These are phyloP conservation scores for Sinelater perroti DNA, from an alignment of 2,888 invertebrate genomes.

Conservation along the genomic window DNA sequence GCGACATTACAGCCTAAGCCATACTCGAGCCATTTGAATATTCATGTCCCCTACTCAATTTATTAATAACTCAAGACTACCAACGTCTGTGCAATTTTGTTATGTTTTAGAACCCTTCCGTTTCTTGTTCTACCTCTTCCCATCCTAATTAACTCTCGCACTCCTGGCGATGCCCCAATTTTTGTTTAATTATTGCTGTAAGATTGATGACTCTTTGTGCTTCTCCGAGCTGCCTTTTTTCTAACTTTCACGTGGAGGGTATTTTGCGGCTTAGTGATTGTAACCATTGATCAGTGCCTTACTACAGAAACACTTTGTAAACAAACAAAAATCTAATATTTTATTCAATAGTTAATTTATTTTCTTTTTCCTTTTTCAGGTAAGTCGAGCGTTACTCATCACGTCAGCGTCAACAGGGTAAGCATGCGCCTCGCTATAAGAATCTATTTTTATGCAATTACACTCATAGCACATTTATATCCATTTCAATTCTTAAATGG, in stretches of 20 bases:
- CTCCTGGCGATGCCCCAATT: not conserved
- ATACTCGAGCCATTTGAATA: no score
- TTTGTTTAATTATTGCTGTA: slow-evolving; percentile 6
- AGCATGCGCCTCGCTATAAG: no score
- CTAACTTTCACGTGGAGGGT: not conserved
- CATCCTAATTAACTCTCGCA: slow-evolving; percentile 7
- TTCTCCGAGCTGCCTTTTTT: not conserved
- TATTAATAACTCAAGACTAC: no score
- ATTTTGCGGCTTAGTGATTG: not conserved
- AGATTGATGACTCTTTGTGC: slow-evolving; percentile 7
- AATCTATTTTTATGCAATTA: no score
- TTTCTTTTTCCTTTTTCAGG: slow-evolving; percentile 7
- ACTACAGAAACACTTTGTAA: not conserved
- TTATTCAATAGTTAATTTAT: not conserved
- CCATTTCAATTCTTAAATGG: no score
- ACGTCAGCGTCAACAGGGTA: not conserved
- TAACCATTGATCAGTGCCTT: not conserved
- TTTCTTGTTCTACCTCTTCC: not conserved
- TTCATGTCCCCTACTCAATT: no score
- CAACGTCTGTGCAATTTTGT: no score
- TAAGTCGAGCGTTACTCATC: not conserved
- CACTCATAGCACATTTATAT: no score
- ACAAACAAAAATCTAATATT: not conserved
- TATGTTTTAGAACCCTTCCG: no score
- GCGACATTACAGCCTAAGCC: no score